These are phyloP conservation scores for Fulica atra DNA, from an alignment of 2,113 vertebrate genomes.

Conservation along the genomic window DNA sequence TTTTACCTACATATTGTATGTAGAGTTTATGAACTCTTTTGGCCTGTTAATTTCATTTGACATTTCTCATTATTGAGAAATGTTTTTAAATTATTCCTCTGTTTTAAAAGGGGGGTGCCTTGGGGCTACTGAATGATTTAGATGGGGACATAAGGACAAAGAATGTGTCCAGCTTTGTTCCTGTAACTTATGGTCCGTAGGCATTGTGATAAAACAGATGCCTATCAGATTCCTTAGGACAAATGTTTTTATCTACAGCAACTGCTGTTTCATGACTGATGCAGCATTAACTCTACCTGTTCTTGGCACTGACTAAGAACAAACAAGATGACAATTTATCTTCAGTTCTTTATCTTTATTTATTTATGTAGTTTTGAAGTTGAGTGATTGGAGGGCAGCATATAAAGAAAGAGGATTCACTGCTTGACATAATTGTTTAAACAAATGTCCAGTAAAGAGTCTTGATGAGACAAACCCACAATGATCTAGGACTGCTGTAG, in stretches of 20 bases:
- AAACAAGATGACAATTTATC: background rate
- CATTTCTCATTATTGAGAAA: background rate
- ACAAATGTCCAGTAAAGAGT: background rate
- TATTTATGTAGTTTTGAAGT: background rate
- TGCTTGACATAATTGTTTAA: background rate
- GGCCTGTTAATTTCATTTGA: background rate
- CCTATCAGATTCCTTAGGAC: background rate
- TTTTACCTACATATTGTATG: background rate
- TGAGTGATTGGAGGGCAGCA: background rate
- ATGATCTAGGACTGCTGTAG: background rate
- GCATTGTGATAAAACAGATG: background rate
- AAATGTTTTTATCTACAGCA: slow-evolving; percentile 17
- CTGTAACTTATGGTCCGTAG: background rate
- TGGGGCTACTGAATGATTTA: background rate
- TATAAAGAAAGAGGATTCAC: background rate
- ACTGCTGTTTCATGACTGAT: background rate
- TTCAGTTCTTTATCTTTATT: background rate
- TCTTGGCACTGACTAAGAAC: background rate
- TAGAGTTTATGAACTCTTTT: background rate
- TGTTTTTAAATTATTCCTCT: background rate
- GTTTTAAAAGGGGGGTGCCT: background rate
- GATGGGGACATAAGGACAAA: background rate
- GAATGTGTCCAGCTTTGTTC: background rate
- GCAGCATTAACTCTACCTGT: background rate
- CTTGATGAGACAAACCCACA: background rate